phyloP scores from a whole-genome alignment of 2,888 invertebrate genomes.

The Habroteleia sp. region DNA sequence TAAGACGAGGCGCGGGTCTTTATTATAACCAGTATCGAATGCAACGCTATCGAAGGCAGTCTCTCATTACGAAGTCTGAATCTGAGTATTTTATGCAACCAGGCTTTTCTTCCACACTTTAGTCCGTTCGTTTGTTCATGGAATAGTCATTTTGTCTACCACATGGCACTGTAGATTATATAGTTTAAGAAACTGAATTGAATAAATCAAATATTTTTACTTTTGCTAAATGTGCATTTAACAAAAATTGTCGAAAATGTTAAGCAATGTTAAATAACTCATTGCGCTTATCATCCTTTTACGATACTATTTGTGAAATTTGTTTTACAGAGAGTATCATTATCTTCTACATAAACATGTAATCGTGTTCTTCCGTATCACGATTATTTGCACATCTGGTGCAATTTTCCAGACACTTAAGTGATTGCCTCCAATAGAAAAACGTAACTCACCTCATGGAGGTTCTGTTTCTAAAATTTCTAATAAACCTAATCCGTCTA shows the following conservation, averaged over 20 bases:
- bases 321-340: too few relatives aligned
- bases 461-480: slow-evolving; percentile 72
- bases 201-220: not conserved
- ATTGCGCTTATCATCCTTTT: too few relatives aligned
- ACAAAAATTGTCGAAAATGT: slow-evolving; percentile 3
- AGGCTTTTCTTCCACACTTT: slow-evolving; percentile 59
- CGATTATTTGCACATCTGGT: slow-evolving; percentile 70
- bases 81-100: slow-evolving; percentile 69
- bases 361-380: too few relatives aligned
- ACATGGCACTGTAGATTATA: slow-evolving; percentile 51
- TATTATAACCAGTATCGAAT: slow-evolving; percentile 73
- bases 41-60: slow-evolving; percentile 66
- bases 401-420: slow-evolving; percentile 73
- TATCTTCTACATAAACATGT: too few relatives aligned
- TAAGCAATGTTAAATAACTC: too few relatives aligned
- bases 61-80: slow-evolving; percentile 65
- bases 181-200: slow-evolving; percentile 40
- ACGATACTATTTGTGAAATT: too few relatives aligned
- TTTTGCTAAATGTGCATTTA: slow-evolving; percentile 20
- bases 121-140: slow-evolving; percentile 18
- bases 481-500: slow-evolving; percentile 76
- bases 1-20: slow-evolving; percentile 70
- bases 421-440: slow-evolving; percentile 55
- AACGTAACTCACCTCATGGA: slow-evolving; percentile 31
- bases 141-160: slow-evolving; percentile 19